A percentile compares a stretch with the other conserved stretches of the same genome.
Evolutionary conservation across 2,797 vertebrate species (phyloP).

Genomic region (Percopsis omiscomaycus): DNA sequence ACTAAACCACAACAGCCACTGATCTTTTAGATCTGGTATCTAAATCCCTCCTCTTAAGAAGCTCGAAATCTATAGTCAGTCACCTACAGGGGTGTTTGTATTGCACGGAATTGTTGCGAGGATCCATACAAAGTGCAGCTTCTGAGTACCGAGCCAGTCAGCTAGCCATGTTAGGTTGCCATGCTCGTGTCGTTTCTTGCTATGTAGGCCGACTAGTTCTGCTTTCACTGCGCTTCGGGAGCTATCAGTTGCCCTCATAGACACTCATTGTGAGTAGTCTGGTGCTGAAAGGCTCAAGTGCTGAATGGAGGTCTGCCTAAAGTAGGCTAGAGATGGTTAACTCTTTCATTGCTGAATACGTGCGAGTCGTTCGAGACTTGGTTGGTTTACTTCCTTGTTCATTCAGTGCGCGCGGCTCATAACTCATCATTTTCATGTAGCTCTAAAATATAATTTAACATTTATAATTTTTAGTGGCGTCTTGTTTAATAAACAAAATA

Average conservation of each 20-base stretch:
- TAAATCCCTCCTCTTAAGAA: background rate
- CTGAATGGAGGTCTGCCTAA: slow-evolving; percentile 13
- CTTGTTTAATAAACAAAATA: no score
- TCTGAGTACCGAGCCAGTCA: slow-evolving; percentile 1
- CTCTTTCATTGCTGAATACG: slow-evolving; percentile 47
- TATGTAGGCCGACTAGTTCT: slow-evolving; percentile 3
- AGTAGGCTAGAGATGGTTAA: slow-evolving; percentile 40
- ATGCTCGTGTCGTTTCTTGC: background rate
- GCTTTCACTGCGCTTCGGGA: slow-evolving; percentile 32
- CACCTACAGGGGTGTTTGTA: no score
- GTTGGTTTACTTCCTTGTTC: slow-evolving; percentile 24
- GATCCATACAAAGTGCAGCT: no score
- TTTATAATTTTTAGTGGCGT: no score
- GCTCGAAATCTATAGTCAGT: background rate
- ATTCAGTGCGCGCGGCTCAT: no score
- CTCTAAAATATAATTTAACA: no score
- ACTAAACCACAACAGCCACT: background rate
- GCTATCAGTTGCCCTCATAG: slow-evolving; percentile 58
- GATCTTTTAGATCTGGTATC: background rate
- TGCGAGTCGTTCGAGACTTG: background rate
- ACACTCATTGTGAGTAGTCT: slow-evolving; percentile 42
- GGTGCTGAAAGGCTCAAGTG: slow-evolving; percentile 61
- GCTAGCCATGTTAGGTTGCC: no score
- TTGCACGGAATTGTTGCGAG: no score
- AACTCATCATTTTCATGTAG: no score